A percentile compares a stretch with the other conserved stretches of the same genome.
These are phyloP conservation scores for Helicorthomorpha holstii DNA, from an alignment of 1,140 invertebrate genomes.

Conservation along the genomic window DNA sequence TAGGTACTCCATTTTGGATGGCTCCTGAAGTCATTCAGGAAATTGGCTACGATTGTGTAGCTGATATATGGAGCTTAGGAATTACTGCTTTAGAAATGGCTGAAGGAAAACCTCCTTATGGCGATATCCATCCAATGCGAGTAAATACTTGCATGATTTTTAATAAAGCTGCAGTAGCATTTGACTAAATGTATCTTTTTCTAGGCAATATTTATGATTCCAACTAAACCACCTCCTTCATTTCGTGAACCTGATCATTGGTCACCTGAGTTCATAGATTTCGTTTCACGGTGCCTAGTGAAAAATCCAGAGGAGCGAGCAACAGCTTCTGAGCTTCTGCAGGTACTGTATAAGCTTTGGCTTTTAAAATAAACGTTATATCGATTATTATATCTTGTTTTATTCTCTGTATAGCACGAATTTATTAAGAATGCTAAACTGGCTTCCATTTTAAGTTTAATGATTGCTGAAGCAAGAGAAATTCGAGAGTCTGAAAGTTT, in stretches of 20 bases:
- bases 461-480: conserved; percentile 85
- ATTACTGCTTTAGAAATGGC: conserved; percentile 99
- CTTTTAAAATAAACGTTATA: neutral
- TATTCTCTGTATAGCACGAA: conserved; percentile 45
- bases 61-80: conserved; percentile 93
- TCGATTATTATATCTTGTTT: no score
- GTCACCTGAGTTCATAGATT: conserved; percentile 92
- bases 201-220: conserved; percentile 94
- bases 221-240: conserved; percentile 93
- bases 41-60: conserved; percentile 97
- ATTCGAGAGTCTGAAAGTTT: conserved; percentile 52
- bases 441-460: conserved; percentile 60
- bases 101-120: conserved; percentile 96
- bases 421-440: conserved; percentile 82
- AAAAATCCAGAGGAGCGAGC: conserved; percentile 89
- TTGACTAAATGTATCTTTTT: neutral
- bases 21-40: conserved; percentile 98
- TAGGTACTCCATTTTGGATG: conserved; percentile 99
- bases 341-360: conserved; percentile 18
- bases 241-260: conserved; percentile 92
- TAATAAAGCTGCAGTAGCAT: neutral
- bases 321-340: conserved; percentile 69
- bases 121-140: conserved; percentile 98
- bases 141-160: conserved; percentile 21
- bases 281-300: conserved; percentile 75